Evolutionary conservation across 2,888 invertebrate genomes (phyloP).

Genomic region (Oasisia sp.): DNA sequence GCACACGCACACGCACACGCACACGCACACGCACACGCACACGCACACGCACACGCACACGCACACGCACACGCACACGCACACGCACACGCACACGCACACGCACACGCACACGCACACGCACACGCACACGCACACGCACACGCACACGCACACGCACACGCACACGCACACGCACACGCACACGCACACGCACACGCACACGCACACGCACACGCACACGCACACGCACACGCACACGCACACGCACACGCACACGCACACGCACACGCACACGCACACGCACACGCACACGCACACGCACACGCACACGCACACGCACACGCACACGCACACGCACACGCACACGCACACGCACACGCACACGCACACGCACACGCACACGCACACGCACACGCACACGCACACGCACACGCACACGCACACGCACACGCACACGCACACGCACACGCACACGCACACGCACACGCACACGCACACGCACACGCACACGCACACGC

Average conservation of each 20-base stretch:
- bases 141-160: background rate
- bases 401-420: background rate
- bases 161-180: background rate
- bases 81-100: background rate
- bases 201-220: background rate
- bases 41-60: too few relatives aligned
- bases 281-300: background rate
- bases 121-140: background rate
- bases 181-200: background rate
- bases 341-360: too few relatives aligned
- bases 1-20: background rate
- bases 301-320: background rate
- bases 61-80: background rate
- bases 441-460: background rate
- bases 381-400: background rate
- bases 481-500: background rate
- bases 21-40: too few relatives aligned
- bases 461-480: background rate
- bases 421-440: background rate
- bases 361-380: background rate
- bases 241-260: background rate
- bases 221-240: background rate
- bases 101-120: background rate
- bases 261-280: background rate
- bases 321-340: background rate